phyloP scores from a whole-genome alignment of 2,797 vertebrate species.

The Buceros bicornis region DNA sequence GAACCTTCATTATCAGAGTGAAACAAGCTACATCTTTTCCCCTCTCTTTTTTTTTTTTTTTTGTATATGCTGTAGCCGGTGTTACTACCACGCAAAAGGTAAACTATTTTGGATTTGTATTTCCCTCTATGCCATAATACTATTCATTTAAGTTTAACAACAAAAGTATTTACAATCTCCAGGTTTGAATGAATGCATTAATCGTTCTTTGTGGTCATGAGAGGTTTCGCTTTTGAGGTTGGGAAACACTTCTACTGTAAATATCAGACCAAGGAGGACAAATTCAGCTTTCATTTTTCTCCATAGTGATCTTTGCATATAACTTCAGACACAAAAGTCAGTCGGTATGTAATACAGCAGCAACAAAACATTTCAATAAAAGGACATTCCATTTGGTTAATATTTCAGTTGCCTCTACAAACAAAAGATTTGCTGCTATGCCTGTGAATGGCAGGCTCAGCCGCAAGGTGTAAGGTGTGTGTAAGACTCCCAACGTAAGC shows the following conservation, averaged over 20 bases:
- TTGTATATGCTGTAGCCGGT: neutral
- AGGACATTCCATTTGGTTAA: slow-evolving; percentile 16
- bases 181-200: slow-evolving; percentile 31
- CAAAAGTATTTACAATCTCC: slow-evolving; percentile 3
- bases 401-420: slow-evolving; percentile 18
- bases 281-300: slow-evolving; percentile 51
- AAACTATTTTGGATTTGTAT: neutral
- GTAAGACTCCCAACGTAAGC: neutral
- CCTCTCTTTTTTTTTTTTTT: neutral
- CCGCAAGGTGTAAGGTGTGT: neutral
- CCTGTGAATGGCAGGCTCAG: neutral
- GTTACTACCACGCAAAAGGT: neutral
- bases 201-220: slow-evolving; percentile 37
- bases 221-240: slow-evolving; percentile 15
- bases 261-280: slow-evolving; percentile 30
- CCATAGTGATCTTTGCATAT: slow-evolving; percentile 40
- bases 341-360: neutral
- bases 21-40: neutral
- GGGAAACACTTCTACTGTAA: slow-evolving; percentile 63
- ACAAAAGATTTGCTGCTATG: slow-evolving; percentile 2
- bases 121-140: neutral
- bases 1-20: neutral
- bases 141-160: neutral
- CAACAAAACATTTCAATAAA: neutral
- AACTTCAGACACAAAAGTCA: neutral